Evolutionary conservation across 2,113 vertebrate species (phyloP), one percentile per base, ranked within the genome.

Genomic region (Hemicordylus capensis): DNA sequence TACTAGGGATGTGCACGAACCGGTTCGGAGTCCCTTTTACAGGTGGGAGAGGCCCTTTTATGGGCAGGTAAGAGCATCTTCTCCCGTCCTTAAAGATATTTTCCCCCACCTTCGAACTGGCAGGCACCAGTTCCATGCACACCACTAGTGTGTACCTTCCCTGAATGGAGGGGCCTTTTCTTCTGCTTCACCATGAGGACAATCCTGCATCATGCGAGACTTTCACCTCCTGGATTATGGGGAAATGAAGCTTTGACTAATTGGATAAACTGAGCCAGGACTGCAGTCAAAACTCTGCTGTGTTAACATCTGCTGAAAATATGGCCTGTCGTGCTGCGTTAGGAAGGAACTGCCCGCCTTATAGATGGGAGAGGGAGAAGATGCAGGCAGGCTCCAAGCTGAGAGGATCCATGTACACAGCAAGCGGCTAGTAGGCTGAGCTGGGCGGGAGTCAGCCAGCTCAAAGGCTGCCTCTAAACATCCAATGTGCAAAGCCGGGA

Each of bases 301-400:
- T 46, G 69, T 59, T 73, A 58, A 82, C 80, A 82, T 82, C 80
- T 73, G 54, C 56, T 82, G 67, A 59, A 58, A 72, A 72, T 61
- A 28, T 14, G 80, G 67, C 42, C 66, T 70, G 48, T 56, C 37
- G 4, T 81, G 80, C 66, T 61, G 80, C 44, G 67, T 22, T 34
- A 80, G 78, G 44, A 80, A 22, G 61, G 78, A 66, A 66, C 37
- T 14, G 28, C 31, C 51, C 59, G 37, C 37, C 67, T 61, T 46
- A n/a, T 42, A 19, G 80, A 59, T 59, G 54, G 20, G 54, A 61
- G 31, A 26, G 28, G 80, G 46, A 73, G 54, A 5, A n/a, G 28
- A 82, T 31, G 67, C 54, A 56, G 80, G 66, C 51, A 58, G 37
- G 39, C 51, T 42, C 67, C 80, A 73, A 82, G 54, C 69, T 61